A percentile compares a stretch with the other conserved stretches of the same genome.
Evolutionary conservation across 1,140 invertebrate genomes (phyloP).

Genomic region (Stegodyphus dumicola): DNA sequence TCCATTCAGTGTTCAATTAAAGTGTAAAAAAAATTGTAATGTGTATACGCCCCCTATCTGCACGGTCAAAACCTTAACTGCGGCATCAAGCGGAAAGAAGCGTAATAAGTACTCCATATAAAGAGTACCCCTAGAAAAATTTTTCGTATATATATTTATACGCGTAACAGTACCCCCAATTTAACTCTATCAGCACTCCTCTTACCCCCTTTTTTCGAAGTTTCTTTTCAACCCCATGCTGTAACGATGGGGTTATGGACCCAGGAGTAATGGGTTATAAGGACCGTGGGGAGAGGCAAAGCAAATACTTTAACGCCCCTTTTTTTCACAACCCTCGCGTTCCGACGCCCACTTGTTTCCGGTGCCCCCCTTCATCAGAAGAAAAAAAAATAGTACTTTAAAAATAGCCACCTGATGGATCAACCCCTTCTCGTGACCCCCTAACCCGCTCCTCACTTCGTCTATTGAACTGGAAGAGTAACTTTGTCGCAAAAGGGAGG

Average conservation of each 20-base stretch:
- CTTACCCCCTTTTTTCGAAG: neutral
- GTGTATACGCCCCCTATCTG: neutral
- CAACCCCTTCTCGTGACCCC: conserved; percentile 23
- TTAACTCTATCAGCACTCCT: conserved; percentile 38
- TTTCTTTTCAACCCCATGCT: conserved; percentile 25
- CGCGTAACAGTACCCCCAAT: conserved; percentile 24
- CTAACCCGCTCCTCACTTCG: conserved; percentile 41
- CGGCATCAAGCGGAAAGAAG: neutral
- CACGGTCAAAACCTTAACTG: neutral
- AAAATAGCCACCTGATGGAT: conserved; percentile 50
- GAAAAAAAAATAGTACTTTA: conserved; percentile 5
- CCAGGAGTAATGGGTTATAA: conserved; percentile 25
- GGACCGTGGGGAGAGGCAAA: conserved; percentile 5
- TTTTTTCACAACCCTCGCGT: conserved; percentile 27
- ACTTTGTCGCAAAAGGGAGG: conserved; percentile 1
- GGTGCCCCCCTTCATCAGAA: neutral
- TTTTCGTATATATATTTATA: neutral
- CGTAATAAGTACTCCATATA: too few relatives aligned
- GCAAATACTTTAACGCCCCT: conserved; percentile 51
- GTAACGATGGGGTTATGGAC: conserved; percentile 51
- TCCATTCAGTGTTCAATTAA: too few relatives aligned
- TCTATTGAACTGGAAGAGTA: conserved; percentile 48
- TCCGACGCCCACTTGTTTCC: conserved; percentile 55
- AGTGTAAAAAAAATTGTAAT: too few relatives aligned
- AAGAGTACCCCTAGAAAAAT: too few relatives aligned